Conservation (phyloP, 2,113 vertebrate genomes). For the Tautogolabrus adspersus region DNA sequence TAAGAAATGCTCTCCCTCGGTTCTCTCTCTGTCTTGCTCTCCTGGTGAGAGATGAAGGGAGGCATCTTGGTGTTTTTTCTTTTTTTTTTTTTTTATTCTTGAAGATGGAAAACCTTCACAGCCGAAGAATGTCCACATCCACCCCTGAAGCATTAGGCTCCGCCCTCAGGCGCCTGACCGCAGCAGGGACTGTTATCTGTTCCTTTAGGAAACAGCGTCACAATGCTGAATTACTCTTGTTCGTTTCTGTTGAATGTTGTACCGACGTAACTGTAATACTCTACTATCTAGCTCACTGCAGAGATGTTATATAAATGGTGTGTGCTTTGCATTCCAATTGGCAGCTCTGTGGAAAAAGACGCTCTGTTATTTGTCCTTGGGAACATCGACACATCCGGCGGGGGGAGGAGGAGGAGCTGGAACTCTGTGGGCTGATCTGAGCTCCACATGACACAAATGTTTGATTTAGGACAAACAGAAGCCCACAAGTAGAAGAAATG, state of each 20-base stretch:
- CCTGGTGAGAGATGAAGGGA: slow-evolving; percentile 65
- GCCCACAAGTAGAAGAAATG: background rate
- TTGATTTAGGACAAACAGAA: slow-evolving; percentile 12
- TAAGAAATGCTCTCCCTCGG: slow-evolving; percentile 14
- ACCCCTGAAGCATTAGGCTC: slow-evolving; percentile 6
- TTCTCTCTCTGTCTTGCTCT: slow-evolving; percentile 56
- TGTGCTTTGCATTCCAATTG: slow-evolving; percentile 71
- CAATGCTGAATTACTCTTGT: slow-evolving; percentile 61
- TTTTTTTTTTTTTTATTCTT: slow-evolving; percentile 25
- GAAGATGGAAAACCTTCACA: slow-evolving; percentile 65
- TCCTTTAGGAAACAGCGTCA: slow-evolving; percentile 56
- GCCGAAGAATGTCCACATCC: slow-evolving; percentile 76
- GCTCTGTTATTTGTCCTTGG: slow-evolving; percentile 49
- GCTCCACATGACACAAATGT: background rate
- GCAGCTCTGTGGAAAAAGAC: slow-evolving; percentile 64
- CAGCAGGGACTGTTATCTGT: slow-evolving; percentile 43
- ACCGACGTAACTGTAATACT: slow-evolving; percentile 72
- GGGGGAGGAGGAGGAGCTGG: slow-evolving; percentile 18
- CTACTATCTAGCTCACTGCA: slow-evolving; percentile 70
- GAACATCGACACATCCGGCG: slow-evolving; percentile 35
- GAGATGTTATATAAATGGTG: slow-evolving; percentile 66
- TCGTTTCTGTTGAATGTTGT: slow-evolving; percentile 73
- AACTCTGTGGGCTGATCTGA: slow-evolving; percentile 13
- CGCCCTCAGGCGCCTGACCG: slow-evolving; percentile 24
- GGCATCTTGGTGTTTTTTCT: background rate